Percentiles rank a stretch among this genome's conserved stretches.
Conservation (phyloP, 2,888 invertebrate genomes). For the Campoplex capitator region DNA sequence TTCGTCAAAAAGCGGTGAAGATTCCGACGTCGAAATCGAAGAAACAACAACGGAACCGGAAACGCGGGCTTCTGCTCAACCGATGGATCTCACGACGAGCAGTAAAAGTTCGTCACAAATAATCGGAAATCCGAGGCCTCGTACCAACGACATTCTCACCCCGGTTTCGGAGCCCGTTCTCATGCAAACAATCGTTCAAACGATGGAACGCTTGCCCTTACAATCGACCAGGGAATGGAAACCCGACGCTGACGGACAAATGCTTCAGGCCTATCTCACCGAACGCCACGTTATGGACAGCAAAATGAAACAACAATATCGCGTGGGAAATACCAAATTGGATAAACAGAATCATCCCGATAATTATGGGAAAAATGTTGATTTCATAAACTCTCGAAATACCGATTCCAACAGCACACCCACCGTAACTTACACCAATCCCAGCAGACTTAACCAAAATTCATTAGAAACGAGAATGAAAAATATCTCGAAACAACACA, state of each 20-base stretch:
- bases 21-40: slow-evolving; percentile 74
- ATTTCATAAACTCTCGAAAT: slow-evolving; percentile 70
- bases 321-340: slow-evolving; percentile 75
- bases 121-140: slow-evolving; percentile 71
- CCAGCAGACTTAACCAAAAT: slow-evolving; percentile 75
- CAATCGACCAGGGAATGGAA: slow-evolving; percentile 85
- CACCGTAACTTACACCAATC: slow-evolving; percentile 79
- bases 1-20: slow-evolving; percentile 73
- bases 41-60: slow-evolving; percentile 70
- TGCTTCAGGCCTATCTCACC: slow-evolving; percentile 90
- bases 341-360: slow-evolving; percentile 71
- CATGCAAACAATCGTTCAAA: slow-evolving; percentile 88
- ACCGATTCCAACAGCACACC: slow-evolving; percentile 74
- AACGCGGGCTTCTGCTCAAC: slow-evolving; percentile 70
- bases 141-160: slow-evolving; percentile 86
- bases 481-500: slow-evolving; percentile 69
- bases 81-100: slow-evolving; percentile 85
- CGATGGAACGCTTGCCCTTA: slow-evolving; percentile 87
- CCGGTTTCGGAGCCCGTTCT: slow-evolving; percentile 88
- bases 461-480: slow-evolving; percentile 74
- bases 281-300: slow-evolving; percentile 90
- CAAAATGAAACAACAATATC: slow-evolving; percentile 88
- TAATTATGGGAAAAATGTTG: slow-evolving; percentile 73
- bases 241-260: slow-evolving; percentile 86
- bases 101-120: slow-evolving; percentile 70